Evolutionary conservation across 2,797 vertebrate genomes (phyloP), one percentile per base, ranked within the genome.

Genomic region (Sebastes dallii): DNA sequence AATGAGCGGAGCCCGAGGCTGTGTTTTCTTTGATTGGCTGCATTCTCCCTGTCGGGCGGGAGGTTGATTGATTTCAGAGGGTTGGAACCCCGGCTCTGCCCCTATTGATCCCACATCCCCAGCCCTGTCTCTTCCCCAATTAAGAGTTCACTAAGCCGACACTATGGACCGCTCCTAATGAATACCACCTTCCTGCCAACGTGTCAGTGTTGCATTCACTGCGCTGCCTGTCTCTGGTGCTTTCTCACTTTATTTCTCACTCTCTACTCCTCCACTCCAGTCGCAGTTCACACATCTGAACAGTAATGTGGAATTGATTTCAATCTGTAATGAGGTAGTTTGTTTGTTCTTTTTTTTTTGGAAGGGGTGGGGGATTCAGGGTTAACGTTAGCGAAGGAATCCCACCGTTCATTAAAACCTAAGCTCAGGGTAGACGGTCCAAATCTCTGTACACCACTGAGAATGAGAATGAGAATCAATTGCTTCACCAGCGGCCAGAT

Each of bases 131-230:
- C 88, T 82, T 59, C 59, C 36, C 91, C 93, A 94, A 93, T 95
- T 95, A 95, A 94, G 92, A 94, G 90, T 94, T 93, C 88, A 91
- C 91, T 86, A 86, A 92, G 83, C 83, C 56, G 81, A 80, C 78
- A 76, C 77, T 66, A 58, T 75, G 77, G 86, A 87, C 74, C 69
- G 14, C 76, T 90, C 50, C 87, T 90, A 90, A 92, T 87, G 75
- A 94, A 90, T 75, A 83, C 75, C 64, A 83, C 39, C 73, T 90
- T 73, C 64, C 80, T 89, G 83, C 80, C 84, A 88, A 83, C 61
- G 75, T 83, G 78, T 83, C 36, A 66, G 60, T 70, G 66, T 30
- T 85, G 65, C 66, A 73, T 75, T 83, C 59, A 52, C 52, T 67
- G 2, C 3, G 2, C 67, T 67, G 65, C 36, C 79, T 29, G 77